Conservation (phyloP, 1,140 invertebrate species). For the Theocolax elegans region DNA sequence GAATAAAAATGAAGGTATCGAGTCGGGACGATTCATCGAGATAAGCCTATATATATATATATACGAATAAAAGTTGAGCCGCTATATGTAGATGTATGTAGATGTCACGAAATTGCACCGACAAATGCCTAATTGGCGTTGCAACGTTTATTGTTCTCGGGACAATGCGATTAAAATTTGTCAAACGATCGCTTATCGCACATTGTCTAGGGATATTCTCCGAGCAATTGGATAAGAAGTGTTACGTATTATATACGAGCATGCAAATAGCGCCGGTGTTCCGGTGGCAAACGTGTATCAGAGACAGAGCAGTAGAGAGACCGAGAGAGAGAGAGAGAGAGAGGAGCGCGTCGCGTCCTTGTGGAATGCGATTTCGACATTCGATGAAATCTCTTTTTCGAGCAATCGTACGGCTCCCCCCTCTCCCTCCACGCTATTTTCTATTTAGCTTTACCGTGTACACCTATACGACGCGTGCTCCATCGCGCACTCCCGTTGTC, state of each 20-base stretch:
- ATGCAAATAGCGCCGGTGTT: background rate
- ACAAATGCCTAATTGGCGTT: background rate
- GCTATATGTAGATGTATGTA: no score
- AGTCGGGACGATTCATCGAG: no score
- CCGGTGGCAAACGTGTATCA: background rate
- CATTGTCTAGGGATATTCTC: background rate
- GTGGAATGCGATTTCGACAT: background rate
- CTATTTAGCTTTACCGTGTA: no score
- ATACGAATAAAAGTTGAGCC: no score
- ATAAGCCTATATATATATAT: no score
- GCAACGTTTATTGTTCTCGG: background rate
- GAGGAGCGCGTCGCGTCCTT: background rate
- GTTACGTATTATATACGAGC: background rate
- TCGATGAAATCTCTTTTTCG: background rate
- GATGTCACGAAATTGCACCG: no score
- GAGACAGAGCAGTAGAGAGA: background rate
- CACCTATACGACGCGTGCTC: no score
- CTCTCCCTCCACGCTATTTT: no score
- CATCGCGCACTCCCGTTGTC: background rate
- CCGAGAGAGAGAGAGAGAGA: background rate
- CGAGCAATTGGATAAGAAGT: background rate
- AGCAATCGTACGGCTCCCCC: background rate
- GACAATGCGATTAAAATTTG: background rate
- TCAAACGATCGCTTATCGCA: conserved; percentile 6
- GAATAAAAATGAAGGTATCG: no score